Evolutionary conservation across 2,888 invertebrate genomes (phyloP).

Genomic region (Hypolimnas misippus): DNA sequence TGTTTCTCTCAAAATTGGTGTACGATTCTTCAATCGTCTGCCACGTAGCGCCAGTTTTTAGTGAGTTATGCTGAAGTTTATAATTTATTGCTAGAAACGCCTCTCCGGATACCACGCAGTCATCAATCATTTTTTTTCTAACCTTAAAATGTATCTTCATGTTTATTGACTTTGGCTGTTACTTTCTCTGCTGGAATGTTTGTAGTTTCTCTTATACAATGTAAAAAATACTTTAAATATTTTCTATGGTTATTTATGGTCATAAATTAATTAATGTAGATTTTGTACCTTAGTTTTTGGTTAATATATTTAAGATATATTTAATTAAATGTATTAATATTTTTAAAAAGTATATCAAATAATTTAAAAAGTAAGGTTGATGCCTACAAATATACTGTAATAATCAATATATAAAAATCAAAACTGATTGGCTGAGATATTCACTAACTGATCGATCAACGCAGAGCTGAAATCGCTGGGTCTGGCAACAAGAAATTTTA

Average conservation of each 20-base stretch:
- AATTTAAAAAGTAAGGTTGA: too few relatives aligned
- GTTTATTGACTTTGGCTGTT: conserved; percentile 18
- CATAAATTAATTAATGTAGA: neutral
- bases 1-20: neutral
- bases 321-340: too few relatives aligned
- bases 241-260: neutral
- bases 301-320: too few relatives aligned
- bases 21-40: conserved; percentile 18
- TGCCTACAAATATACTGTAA: too few relatives aligned
- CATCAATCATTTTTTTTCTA: conserved; percentile 46
- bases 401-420: too few relatives aligned
- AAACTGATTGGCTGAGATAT: too few relatives aligned
- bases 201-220: neutral
- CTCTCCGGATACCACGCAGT: conserved; percentile 18
- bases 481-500: too few relatives aligned
- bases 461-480: too few relatives aligned
- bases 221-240: conserved; percentile 1
- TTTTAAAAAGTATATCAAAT: too few relatives aligned
- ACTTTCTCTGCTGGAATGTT: conserved; percentile 30
- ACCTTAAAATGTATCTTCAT: conserved; percentile 26
- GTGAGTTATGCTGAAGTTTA: conserved; percentile 9
- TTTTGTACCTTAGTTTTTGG: neutral
- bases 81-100: conserved; percentile 36
- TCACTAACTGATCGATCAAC: too few relatives aligned
- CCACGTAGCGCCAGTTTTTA: conserved; percentile 12